phyloP scores from a whole-genome alignment of 2,797 vertebrate genomes.

The Hemitrygon akajei region DNA sequence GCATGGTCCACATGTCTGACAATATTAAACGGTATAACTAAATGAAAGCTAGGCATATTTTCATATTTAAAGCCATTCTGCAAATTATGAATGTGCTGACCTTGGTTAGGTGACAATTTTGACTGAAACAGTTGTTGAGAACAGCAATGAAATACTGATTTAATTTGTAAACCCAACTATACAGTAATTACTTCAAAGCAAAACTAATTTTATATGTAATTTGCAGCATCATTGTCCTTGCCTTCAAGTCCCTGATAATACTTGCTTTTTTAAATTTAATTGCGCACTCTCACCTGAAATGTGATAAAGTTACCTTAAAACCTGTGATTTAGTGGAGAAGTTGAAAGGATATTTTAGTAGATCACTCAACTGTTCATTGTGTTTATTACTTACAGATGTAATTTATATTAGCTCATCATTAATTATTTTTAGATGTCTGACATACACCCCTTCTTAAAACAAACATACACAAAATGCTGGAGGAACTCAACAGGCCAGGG shows the following conservation, averaged over 20 bases:
- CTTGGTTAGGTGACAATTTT: slow-evolving; percentile 6
- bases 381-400: neutral
- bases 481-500: too few species aligned
- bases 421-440: neutral
- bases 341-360: neutral
- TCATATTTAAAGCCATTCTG: slow-evolving; percentile 10
- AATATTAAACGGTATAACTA: neutral
- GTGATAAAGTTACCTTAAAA: neutral
- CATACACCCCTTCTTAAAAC: neutral
- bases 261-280: neutral
- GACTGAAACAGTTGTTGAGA: neutral
- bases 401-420: neutral
- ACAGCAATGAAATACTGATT: neutral
- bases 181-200: neutral
- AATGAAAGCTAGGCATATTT: slow-evolving; percentile 8
- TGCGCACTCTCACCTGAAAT: neutral
- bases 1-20: slow-evolving; percentile 22
- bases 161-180: neutral
- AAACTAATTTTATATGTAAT: neutral
- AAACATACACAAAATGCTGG: too few species aligned
- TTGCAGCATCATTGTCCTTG: neutral
- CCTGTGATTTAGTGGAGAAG: too few species aligned
- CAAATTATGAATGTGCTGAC: neutral
- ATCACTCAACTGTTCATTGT: neutral
- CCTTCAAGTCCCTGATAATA: neutral